Conservation (phyloP, 2,888 invertebrate species). For the Rhingia campestris region DNA sequence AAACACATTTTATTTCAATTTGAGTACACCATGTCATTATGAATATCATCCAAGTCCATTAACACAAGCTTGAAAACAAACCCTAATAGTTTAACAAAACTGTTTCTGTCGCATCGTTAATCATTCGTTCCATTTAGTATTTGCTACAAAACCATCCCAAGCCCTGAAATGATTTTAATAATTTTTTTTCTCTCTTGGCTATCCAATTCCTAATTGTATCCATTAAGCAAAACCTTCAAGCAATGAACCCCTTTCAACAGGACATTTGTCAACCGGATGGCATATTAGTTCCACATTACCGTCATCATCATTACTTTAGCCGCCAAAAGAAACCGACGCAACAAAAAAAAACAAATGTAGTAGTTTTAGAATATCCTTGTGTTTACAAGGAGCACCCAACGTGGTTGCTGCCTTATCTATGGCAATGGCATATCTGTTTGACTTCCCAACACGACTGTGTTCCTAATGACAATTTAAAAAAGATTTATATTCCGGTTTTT, state of each 20-base stretch:
- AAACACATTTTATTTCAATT: too few relatives aligned
- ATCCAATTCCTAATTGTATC: constrained; percentile 36
- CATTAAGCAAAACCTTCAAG: constrained; percentile 11
- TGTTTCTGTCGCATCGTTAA: background rate
- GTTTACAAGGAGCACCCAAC: background rate
- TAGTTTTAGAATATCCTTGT: constrained; percentile 27
- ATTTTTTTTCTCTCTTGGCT: constrained; percentile 2
- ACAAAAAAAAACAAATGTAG: background rate
- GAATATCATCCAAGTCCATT: too few relatives aligned
- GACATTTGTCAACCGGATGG: constrained; percentile 39
- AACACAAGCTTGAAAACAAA: too few relatives aligned
- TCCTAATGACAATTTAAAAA: constrained; percentile 39
- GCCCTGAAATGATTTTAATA: background rate
- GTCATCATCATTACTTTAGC: constrained; percentile 23
- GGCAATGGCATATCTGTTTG: background rate
- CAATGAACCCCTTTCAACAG: constrained; percentile 10
- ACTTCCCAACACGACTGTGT: constrained; percentile 10
- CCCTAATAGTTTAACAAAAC: background rate
- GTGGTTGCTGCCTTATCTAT: background rate
- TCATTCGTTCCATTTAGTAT: background rate
- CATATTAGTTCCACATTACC: constrained; percentile 41
- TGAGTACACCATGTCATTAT: too few relatives aligned
- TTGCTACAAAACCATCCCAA: background rate
- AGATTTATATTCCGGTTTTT: constrained; percentile 11
- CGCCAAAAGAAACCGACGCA: background rate